Evolutionary conservation across 2,888 invertebrate species (phyloP), one percentile per base, ranked within the genome.

Genomic region (Sesia apiformis): DNA sequence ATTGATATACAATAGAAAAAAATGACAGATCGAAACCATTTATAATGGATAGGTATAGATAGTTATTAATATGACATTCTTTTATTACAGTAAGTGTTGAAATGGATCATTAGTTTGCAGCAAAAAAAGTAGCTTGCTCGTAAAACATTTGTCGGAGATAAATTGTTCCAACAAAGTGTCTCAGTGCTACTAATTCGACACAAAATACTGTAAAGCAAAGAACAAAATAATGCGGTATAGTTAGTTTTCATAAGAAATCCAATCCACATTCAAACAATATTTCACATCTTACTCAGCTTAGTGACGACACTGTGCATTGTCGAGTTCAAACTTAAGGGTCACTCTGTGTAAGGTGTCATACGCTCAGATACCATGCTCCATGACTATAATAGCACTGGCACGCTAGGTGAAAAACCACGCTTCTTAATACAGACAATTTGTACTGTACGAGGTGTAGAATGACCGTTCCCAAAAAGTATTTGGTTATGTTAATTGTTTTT

Each of bases 201-300:
- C 7, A 41, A 41, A 7, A 3, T 41, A 5, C 41, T 6, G 41
- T 6, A 41, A 41, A 2, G 3, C 7, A 41, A 41, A 41, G 23
- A 23, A 41, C 1, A 41, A 41, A 41, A 41, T 41, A 5, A 7
- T 41, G 41, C 7, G 23, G 7, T 41, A 3, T 41, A 41, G 41
- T 41, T 7, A 23, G 23, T 23, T 23, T 23, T 23, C 23, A 23
- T 23, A 43, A 46, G n/a, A 46, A 58, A 58, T 67, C 69, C 68
- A 69, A 69, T 72, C 72, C 71, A 74, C 70, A 68, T 71, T 70
- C 62, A 64, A 63, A 64, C 60, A 63, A 67, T 61, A 61, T 62
- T 23, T 7, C n/a, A 46, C 46, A 46, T 46, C 46, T 46, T 23
- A 23, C 23, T 23, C 23, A 23, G 23, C 23, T 23, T 23, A 23